Percentiles rank a stretch among this genome's conserved stretches.
Conservation (phyloP, 2,888 invertebrate species). For the Drosophila rellima region DNA sequence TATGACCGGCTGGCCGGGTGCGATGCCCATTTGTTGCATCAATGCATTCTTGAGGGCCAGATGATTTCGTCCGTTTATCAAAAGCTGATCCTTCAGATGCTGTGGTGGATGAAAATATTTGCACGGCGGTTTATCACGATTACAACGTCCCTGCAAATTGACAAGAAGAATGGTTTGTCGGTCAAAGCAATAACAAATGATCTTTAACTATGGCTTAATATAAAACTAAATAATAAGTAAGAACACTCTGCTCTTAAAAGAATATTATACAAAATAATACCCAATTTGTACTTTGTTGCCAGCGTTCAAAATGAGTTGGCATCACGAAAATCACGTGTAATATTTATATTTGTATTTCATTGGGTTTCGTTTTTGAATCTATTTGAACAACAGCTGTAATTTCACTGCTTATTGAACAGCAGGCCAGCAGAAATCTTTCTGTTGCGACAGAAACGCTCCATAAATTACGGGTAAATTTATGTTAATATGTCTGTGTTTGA, state of each 20-base stretch:
- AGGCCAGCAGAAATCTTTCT: constrained; percentile 19
- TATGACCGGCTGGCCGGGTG: constrained; percentile 95
- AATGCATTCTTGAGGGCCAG: constrained; percentile 99
- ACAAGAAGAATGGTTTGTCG: constrained; percentile 38
- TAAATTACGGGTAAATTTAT: constrained; percentile 68
- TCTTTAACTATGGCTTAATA: constrained; percentile 19
- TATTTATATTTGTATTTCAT: constrained; percentile 22
- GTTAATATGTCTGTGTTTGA: constrained; percentile 41
- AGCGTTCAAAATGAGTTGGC: not conserved
- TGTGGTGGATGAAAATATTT: constrained; percentile 99
- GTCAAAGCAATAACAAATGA: not conserved
- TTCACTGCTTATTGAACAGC: constrained; percentile 14
- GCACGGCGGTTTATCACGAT: constrained; percentile 99
- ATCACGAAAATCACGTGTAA: not conserved
- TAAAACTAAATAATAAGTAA: not conserved
- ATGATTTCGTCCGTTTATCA: constrained; percentile 99
- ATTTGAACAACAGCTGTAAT: constrained; percentile 27
- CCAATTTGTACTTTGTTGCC: not conserved
- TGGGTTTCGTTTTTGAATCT: constrained; percentile 6
- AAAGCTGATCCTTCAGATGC: constrained; percentile 99
- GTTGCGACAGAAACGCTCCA: constrained; percentile 31
- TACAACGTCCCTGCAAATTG: constrained; percentile 97
- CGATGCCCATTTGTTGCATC: constrained; percentile 98
- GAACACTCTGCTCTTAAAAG: not conserved
- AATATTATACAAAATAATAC: not conserved